Conservation (phyloP, 2,797 vertebrate species). For the Pitangus sulphuratus region DNA sequence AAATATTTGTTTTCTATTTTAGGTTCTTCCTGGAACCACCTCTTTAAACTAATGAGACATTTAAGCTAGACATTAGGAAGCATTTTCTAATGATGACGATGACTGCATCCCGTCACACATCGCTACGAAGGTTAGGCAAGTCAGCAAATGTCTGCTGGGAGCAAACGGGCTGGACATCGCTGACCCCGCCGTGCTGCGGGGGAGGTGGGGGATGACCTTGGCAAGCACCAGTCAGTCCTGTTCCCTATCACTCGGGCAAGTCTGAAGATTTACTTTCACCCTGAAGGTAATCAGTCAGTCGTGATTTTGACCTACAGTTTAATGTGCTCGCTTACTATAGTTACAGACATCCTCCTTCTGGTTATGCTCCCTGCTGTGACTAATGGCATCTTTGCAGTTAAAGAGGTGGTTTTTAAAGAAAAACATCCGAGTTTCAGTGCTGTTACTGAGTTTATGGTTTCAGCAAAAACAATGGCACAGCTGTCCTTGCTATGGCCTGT, state of each 20-base stretch:
- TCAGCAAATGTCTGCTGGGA: slow-evolving; percentile 14
- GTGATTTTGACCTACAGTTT: slow-evolving; percentile 60
- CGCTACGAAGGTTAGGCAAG: background rate
- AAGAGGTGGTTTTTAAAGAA: slow-evolving; percentile 49
- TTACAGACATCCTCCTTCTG: slow-evolving; percentile 64
- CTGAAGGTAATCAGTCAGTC: slow-evolving; percentile 58
- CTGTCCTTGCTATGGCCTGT: background rate
- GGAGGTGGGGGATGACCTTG: background rate
- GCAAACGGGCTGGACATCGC: background rate
- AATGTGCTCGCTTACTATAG: slow-evolving; percentile 50
- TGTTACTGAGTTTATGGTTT: background rate
- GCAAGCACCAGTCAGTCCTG: background rate
- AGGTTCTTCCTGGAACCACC: background rate
- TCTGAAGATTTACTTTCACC: slow-evolving; percentile 53
- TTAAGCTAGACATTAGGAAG: slow-evolving; percentile 5
- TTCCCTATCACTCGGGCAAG: background rate
- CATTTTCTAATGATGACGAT: background rate
- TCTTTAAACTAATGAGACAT: slow-evolving; percentile 39
- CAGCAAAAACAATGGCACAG: background rate
- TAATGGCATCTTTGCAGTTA: slow-evolving; percentile 44
- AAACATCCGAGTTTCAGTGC: slow-evolving; percentile 2
- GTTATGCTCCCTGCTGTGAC: slow-evolving; percentile 56
- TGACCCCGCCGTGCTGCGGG: accelerated
- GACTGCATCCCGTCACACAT: background rate
- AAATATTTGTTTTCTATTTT: background rate